phyloP scores from a whole-genome alignment of 2,888 invertebrate genomes.

The Clitarchus hookeri region DNA sequence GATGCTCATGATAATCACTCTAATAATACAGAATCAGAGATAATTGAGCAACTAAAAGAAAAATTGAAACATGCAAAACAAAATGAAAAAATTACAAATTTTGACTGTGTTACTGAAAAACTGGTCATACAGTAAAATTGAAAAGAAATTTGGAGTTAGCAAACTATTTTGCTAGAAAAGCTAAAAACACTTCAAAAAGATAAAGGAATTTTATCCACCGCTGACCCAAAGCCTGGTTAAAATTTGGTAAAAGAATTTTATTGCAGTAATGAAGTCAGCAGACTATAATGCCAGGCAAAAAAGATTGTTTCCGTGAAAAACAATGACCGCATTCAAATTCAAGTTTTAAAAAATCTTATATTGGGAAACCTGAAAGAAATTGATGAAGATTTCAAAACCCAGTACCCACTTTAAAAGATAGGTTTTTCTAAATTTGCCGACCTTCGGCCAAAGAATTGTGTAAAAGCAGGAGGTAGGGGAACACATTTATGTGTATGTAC shows the following conservation, averaged over 20 bases:
- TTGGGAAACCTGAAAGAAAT: background rate
- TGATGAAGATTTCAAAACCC: background rate
- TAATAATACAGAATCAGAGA: slow-evolving; percentile 5
- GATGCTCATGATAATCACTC: background rate
- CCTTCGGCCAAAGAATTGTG: background rate
- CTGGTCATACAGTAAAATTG: slow-evolving; percentile 20
- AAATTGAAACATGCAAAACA: background rate
- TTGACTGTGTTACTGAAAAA: background rate
- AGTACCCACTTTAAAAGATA: slow-evolving; percentile 16
- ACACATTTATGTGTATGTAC: background rate
- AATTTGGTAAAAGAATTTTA: background rate
- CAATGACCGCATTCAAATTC: background rate
- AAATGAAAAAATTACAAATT: slow-evolving; percentile 16
- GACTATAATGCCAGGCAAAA: slow-evolving; percentile 24
- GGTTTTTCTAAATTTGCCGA: background rate
- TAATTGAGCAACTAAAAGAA: slow-evolving; percentile 17
- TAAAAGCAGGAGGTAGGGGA: slow-evolving; percentile 10
- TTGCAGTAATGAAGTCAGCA: background rate
- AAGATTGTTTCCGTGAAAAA: slow-evolving; percentile 4
- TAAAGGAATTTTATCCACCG: background rate
- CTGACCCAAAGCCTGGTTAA: background rate
- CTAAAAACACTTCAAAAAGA: background rate
- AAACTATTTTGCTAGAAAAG: background rate
- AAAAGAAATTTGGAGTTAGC: slow-evolving; percentile 21
- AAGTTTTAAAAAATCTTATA: background rate